Percentiles rank a stretch among this genome's conserved stretches.
Evolutionary conservation across 2,113 vertebrate species (phyloP).

Genomic region (Erythrolamprus reginae): DNA sequence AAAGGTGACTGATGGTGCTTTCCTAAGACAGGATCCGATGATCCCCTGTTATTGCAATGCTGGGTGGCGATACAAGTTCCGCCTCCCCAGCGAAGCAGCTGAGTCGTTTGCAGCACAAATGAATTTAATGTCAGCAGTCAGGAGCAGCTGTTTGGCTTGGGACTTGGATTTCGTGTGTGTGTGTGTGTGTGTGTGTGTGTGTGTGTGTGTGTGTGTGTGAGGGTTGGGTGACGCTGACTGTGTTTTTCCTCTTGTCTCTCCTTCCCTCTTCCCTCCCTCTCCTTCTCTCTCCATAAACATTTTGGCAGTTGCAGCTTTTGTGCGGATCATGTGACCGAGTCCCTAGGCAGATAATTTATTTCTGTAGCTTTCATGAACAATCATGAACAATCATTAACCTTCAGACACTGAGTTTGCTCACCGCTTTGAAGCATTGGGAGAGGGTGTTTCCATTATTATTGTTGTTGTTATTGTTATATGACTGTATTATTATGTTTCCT

Average conservation of each 20-base stretch:
- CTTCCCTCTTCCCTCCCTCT: background rate
- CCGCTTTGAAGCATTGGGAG: slow-evolving; percentile 74
- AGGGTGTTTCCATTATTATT: slow-evolving; percentile 47
- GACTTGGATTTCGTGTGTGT: slow-evolving; percentile 67
- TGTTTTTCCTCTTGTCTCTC: slow-evolving; percentile 56
- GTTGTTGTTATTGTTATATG: slow-evolving; percentile 32
- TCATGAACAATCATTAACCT: slow-evolving; percentile 86
- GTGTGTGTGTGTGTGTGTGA: slow-evolving; percentile 73
- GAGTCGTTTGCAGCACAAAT: slow-evolving; percentile 82
- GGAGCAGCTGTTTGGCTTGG: slow-evolving; percentile 83
- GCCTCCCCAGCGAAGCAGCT: slow-evolving; percentile 81
- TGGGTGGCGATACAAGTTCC: slow-evolving; percentile 80
- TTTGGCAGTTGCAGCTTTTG: slow-evolving; percentile 84
- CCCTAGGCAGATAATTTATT: slow-evolving; percentile 87
- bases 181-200: slow-evolving; percentile 73
- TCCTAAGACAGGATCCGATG: slow-evolving; percentile 66
- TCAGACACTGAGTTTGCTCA: slow-evolving; percentile 79
- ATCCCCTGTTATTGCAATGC: slow-evolving; percentile 79
- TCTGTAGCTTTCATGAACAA: slow-evolving; percentile 85
- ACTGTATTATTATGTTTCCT: slow-evolving; percentile 63
- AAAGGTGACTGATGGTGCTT: slow-evolving; percentile 68
- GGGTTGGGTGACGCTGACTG: slow-evolving; percentile 72
- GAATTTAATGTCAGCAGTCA: slow-evolving; percentile 84
- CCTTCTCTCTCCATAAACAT: slow-evolving; percentile 75
- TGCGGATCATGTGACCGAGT: slow-evolving; percentile 80